Percentiles rank a stretch among this genome's conserved stretches.
phyloP scores from a whole-genome alignment of 1,140 invertebrate species.

The Pseudoatta argentina region DNA sequence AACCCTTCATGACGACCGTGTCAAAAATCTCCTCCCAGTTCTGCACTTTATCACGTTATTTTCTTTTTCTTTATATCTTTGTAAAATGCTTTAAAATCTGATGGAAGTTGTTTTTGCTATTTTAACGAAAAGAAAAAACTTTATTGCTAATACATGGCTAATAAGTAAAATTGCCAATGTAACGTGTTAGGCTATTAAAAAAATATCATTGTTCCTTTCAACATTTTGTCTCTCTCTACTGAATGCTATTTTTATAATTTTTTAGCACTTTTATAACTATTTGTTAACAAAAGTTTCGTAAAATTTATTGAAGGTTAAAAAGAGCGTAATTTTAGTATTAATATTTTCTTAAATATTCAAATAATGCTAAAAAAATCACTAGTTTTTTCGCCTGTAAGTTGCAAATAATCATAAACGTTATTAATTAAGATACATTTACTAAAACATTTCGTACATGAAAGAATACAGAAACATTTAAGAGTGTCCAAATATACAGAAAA shows the following conservation, averaged over 20 bases:
- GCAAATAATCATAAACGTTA: not conserved
- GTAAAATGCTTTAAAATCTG: conserved; percentile 18
- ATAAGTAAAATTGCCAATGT: not conserved
- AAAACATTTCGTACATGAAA: not conserved
- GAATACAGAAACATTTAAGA: not conserved
- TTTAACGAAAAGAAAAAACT: not conserved
- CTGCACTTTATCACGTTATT: conserved; percentile 53
- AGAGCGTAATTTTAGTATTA: not conserved
- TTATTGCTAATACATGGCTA: not conserved
- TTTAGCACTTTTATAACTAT: not conserved
- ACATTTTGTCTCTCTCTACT: not conserved
- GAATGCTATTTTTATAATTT: not conserved
- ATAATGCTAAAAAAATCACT: not conserved
- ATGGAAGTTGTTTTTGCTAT: not conserved
- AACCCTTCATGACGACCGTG: conserved; percentile 56
- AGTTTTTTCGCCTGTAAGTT: not conserved
- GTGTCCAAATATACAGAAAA: not conserved
- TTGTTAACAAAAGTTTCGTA: not conserved
- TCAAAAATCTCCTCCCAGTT: conserved; percentile 63
- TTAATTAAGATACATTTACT: not conserved
- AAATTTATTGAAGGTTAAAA: not conserved
- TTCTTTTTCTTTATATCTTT: conserved; percentile 27
- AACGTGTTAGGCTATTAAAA: not conserved
- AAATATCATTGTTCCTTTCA: not conserved
- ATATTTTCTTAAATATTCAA: not conserved